phyloP scores from a whole-genome alignment of 2,797 vertebrate genomes.

The Adrianichthys oophorus region DNA sequence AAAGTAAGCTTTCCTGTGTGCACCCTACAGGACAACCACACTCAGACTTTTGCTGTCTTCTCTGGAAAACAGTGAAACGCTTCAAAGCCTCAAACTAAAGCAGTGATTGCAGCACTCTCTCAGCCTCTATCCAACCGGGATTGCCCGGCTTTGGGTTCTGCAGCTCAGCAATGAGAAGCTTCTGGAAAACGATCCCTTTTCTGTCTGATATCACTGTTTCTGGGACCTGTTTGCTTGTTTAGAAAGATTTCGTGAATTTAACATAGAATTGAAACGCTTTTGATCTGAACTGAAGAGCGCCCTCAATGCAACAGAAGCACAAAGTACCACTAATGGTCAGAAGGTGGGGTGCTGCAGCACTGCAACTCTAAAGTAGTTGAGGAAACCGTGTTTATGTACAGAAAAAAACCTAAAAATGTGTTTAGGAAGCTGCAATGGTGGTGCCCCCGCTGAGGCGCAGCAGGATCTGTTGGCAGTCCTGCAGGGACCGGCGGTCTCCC shows the following conservation, averaged over 20 bases:
- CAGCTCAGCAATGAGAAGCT: conserved; percentile 28
- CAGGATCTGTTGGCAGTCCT: conserved; percentile 95
- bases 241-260: conserved; percentile 4
- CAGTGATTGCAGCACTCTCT: conserved; percentile 15
- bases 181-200: conserved; percentile 44
- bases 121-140: conserved; percentile 31
- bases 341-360: conserved; percentile 39
- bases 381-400: not conserved
- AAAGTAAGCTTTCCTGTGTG: conserved; percentile 33
- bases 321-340: conserved; percentile 33
- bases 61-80: conserved; percentile 24
- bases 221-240: not conserved
- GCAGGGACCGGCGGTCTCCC: conserved; percentile 92
- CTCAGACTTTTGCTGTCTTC: conserved; percentile 8
- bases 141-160: conserved; percentile 39
- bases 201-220: conserved; percentile 13
- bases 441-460: conserved; percentile 92
- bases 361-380: conserved; percentile 4
- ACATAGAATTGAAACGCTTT: too few species aligned
- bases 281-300: too few species aligned
- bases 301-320: conserved; percentile 8
- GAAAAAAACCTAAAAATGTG: not conserved
- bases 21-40: conserved; percentile 14
- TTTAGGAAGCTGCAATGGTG: conserved; percentile 90
- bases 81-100: conserved; percentile 27